Conservation (phyloP, 2,113 vertebrate species). For the Phasianus colchicus region DNA sequence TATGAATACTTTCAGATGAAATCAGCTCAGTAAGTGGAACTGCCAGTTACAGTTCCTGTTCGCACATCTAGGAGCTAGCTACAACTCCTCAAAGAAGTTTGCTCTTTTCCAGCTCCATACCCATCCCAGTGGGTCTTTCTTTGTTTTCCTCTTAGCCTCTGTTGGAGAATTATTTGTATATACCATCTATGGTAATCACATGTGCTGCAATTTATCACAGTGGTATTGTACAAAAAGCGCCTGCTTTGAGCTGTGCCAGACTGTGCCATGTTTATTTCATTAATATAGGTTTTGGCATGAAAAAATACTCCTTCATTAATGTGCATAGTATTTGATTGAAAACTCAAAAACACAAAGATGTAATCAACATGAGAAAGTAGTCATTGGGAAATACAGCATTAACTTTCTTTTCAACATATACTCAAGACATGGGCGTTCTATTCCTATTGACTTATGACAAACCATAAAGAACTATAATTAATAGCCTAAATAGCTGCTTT, state of each 20-base stretch:
- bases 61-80: not conserved
- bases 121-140: not conserved
- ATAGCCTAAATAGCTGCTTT: not conserved
- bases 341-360: not conserved
- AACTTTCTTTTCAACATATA: not conserved
- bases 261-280: not conserved
- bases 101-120: not conserved
- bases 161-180: not conserved
- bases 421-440: not conserved
- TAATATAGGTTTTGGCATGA: not conserved
- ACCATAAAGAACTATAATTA: not conserved
- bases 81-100: not conserved
- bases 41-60: not conserved
- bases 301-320: not conserved
- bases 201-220: not conserved
- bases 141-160: not conserved
- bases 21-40: not conserved
- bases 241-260: not conserved
- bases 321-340: not conserved
- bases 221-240: not conserved
- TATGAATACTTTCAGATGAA: not conserved
- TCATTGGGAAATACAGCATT: not conserved
- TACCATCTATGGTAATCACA: not conserved
- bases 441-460: not conserved
- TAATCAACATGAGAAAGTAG: conserved; percentile 11